Conservation (phyloP, 2,888 invertebrate genomes). For the Allygus modestus region DNA sequence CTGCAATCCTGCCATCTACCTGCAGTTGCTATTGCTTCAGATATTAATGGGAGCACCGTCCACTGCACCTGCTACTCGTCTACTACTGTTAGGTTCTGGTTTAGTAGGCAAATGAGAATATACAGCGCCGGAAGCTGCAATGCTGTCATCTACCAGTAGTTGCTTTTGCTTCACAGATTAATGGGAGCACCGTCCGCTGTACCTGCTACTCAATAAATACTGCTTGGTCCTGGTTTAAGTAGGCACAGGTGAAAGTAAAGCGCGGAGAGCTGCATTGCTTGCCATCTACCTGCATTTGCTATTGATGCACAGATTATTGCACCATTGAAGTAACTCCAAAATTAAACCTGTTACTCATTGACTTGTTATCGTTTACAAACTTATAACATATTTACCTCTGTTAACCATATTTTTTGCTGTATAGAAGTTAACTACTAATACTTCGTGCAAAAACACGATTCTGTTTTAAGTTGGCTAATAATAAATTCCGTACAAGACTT, state of each 20-base stretch:
- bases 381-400: too few species aligned
- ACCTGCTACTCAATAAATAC: constrained; percentile 6
- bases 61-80: not conserved
- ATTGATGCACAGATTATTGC: constrained; percentile 30
- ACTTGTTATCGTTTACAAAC: too few species aligned
- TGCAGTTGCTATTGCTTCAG: not conserved
- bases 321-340: not conserved
- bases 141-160: not conserved
- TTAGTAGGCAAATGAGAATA: not conserved
- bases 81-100: not conserved
- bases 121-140: not conserved
- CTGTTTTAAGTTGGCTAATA: too few species aligned
- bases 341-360: not conserved
- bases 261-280: not conserved
- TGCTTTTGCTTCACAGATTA: constrained; percentile 29
- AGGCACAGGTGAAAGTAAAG: not conserved
- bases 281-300: not conserved
- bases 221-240: not conserved
- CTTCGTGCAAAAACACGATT: too few species aligned
- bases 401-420: too few species aligned
- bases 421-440: too few species aligned
- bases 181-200: not conserved
- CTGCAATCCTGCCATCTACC: not conserved
- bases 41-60: constrained; percentile 16
- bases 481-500: too few species aligned